phyloP scores from a whole-genome alignment of 1,140 invertebrate genomes.

The Atta texana region DNA sequence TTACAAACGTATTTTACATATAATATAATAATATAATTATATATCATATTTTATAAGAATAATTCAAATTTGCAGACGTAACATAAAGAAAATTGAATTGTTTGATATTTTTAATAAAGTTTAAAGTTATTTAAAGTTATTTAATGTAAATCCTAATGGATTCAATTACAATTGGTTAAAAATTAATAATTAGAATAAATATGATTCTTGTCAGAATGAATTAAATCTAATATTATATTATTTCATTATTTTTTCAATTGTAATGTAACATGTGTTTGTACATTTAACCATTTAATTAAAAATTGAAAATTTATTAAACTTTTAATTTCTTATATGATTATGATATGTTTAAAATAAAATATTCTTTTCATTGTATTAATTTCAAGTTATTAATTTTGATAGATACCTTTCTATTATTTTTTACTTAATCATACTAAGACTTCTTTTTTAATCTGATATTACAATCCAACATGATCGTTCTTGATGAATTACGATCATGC shows the following conservation, averaged over 20 bases:
- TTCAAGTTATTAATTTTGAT: background rate
- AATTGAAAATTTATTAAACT: background rate
- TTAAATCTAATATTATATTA: background rate
- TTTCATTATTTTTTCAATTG: background rate
- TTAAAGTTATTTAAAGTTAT: too few relatives aligned
- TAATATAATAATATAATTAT: too few relatives aligned
- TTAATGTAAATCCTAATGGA: background rate
- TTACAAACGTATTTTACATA: too few relatives aligned
- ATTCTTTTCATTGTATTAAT: background rate
- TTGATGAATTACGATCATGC: constrained; percentile 3
- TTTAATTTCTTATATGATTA: background rate
- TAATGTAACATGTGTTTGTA: background rate
- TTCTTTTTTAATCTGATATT: constrained; percentile 22
- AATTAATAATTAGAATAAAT: background rate
- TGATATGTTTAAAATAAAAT: background rate
- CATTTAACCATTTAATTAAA: background rate
- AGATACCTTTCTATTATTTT: background rate
- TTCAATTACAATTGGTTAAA: constrained; percentile 5
- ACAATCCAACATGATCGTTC: constrained; percentile 6
- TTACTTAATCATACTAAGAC: background rate
- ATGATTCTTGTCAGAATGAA: background rate
- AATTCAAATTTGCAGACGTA: too few relatives aligned
- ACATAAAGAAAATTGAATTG: too few relatives aligned
- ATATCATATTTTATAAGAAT: too few relatives aligned
- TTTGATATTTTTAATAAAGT: too few relatives aligned